Base-by-base conservation (phyloP, 30 jellyfish, hydroid and myxozoan genomes). In the Chrysaora quinquecirrha region DNA sequence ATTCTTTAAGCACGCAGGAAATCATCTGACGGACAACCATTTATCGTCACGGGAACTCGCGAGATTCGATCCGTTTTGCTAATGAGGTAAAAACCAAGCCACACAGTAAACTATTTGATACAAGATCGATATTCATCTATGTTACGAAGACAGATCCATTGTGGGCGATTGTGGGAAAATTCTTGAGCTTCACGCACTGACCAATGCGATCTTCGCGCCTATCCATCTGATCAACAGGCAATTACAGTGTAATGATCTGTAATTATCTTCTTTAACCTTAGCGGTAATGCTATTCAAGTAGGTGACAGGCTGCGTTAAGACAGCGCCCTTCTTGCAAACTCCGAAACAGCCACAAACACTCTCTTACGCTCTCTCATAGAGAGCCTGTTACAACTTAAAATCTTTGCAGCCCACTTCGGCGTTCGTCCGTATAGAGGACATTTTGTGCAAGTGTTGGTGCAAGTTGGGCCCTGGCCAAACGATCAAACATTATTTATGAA, bases 161-260 rank as follows among this genome's bases (percentile, higher is more conserved):
- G 68, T 19, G 68, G 27, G 25, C 29, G 9, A 19, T 52, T 52
- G 68, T 52, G 68, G 68, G 68, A 52, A 52, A 9, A 52, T 52
- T 10, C 29, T 52, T 52, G 2, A 20, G 29, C 6, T 52, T 52
- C 29, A 52, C 68, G 29, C 58, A 7, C 60, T 29, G 54, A 43
- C 78, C 78, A 66, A 19, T 11, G 78, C 30, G 75, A 63, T 22
- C 27, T 3, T 32, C 75, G 2, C 75, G 34, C 18, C 6, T 30
- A 1, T 22, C 1, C 78, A 66, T 31, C 78, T 30, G 78, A 66
- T 66, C 78, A 31, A 30, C 78, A 66, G 30, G 35, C 78, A 7
- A 66, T 66, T 66, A 66, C 49, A 22, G 0, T 18, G 63, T 66
- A 66, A 66, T 66, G 63, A 66, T 66, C 58, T 66, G 60, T 66